These are phyloP conservation scores for Synanthedon vespiformis DNA, from an alignment of 2,888 invertebrate genomes.

Conservation along the genomic window DNA sequence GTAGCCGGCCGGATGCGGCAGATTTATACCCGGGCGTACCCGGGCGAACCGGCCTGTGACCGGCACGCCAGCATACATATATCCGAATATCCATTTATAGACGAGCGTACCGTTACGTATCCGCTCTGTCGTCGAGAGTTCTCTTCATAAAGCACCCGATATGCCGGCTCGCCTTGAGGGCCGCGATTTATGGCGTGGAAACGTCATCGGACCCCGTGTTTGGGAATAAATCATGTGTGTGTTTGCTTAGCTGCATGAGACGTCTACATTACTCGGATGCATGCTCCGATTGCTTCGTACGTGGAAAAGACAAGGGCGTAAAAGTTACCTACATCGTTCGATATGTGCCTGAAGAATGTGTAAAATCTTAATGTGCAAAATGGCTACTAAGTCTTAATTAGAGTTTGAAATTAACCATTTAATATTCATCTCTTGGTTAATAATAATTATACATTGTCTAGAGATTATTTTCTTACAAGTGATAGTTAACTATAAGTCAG, in stretches of 20 bases:
- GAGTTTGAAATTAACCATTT: no score
- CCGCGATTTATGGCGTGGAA: slow-evolving; percentile 65
- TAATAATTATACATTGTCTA: no score
- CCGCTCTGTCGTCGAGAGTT: slow-evolving; percentile 49
- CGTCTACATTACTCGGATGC: slow-evolving; percentile 36
- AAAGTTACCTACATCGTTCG: background rate
- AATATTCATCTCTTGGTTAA: no score
- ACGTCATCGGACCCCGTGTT: slow-evolving; percentile 61
- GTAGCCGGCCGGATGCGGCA: slow-evolving; percentile 61
- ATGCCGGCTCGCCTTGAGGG: slow-evolving; percentile 62
- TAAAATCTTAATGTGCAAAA: no score
- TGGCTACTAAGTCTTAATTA: no score
- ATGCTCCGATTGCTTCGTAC: background rate
- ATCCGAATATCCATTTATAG: background rate
- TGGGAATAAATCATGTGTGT: slow-evolving; percentile 56
- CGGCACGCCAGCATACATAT: slow-evolving; percentile 10
- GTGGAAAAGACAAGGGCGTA: background rate
- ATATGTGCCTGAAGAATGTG: no score
- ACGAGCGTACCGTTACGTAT: slow-evolving; percentile 15
- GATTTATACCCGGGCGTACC: slow-evolving; percentile 58
- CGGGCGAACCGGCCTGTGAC: slow-evolving; percentile 32
- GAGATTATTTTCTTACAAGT: no score
- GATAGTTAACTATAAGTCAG: no score
- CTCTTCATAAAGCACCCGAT: slow-evolving; percentile 63
- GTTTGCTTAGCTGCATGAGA: slow-evolving; percentile 50